Conservation (phyloP, 2,888 invertebrate genomes). For the Molanna angustata region DNA sequence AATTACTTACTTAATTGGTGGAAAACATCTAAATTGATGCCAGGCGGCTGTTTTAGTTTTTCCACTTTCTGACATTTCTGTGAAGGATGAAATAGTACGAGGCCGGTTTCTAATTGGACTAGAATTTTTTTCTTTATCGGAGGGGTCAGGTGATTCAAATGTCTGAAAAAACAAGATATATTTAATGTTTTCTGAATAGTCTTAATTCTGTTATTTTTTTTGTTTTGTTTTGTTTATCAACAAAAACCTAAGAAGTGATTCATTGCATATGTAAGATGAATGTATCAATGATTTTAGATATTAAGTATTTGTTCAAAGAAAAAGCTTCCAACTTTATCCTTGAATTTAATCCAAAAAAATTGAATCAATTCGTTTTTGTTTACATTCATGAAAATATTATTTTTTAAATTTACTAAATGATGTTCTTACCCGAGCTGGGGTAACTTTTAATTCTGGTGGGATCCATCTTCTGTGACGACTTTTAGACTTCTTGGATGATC, state of each 20-base stretch:
- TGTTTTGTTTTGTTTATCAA: too few relatives aligned
- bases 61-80: conserved; percentile 45
- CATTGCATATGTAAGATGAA: too few relatives aligned
- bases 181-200: neutral
- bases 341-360: too few relatives aligned
- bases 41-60: conserved; percentile 51
- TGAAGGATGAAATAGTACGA: conserved; percentile 51
- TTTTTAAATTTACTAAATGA: too few relatives aligned
- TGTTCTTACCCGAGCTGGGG: conserved; percentile 46
- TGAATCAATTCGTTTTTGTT: too few relatives aligned
- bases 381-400: too few relatives aligned
- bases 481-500: conserved; percentile 44
- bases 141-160: conserved; percentile 51
- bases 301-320: too few relatives aligned
- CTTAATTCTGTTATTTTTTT: too few relatives aligned
- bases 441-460: conserved; percentile 54
- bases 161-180: conserved; percentile 38
- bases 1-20: conserved; percentile 48
- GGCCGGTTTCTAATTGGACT: conserved; percentile 43
- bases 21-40: conserved; percentile 51
- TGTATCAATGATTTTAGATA: too few relatives aligned
- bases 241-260: too few relatives aligned
- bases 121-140: conserved; percentile 46
- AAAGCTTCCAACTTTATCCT: too few relatives aligned
- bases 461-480: conserved; percentile 52